These are phyloP conservation scores for Momotus momota DNA, from an alignment of 2,797 vertebrate genomes.

Conservation along the genomic window DNA sequence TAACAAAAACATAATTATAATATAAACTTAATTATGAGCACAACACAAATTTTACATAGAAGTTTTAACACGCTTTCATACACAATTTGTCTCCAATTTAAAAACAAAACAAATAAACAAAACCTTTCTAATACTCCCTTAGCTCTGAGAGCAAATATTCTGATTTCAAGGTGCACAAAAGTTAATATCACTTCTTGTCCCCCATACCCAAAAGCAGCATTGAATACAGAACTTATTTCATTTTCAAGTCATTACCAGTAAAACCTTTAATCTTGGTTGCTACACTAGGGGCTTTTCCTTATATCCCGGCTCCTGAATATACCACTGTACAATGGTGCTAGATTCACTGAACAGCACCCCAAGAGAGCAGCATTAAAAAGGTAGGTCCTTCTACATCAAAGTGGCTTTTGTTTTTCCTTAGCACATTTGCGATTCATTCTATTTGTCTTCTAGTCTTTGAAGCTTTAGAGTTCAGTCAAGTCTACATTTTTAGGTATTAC, in stretches of 20 bases:
- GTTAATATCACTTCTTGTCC: neutral
- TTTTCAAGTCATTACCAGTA: neutral
- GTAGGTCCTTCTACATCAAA: neutral
- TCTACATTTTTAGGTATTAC: neutral
- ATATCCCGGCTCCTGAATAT: neutral
- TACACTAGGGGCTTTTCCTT: neutral
- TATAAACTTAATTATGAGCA: neutral
- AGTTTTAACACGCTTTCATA: neutral
- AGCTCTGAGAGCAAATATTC: neutral
- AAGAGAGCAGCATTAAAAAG: neutral
- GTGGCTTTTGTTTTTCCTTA: neutral
- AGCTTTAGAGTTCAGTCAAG: neutral
- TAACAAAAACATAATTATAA: neutral
- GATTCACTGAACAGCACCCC: neutral
- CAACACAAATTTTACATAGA: neutral
- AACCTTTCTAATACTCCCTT: rapidly evolving
- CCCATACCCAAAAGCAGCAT: neutral
- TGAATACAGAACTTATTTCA: neutral
- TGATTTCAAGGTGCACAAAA: neutral
- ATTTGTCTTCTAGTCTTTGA: neutral
- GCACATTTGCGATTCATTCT: neutral
- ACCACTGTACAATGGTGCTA: neutral
- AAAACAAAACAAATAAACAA: neutral
- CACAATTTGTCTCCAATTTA: neutral
- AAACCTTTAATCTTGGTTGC: neutral